A percentile compares a stretch with the other conserved stretches of the same genome.
Conservation (phyloP, 2,797 vertebrate genomes). For the Premnoplex brunnescens region DNA sequence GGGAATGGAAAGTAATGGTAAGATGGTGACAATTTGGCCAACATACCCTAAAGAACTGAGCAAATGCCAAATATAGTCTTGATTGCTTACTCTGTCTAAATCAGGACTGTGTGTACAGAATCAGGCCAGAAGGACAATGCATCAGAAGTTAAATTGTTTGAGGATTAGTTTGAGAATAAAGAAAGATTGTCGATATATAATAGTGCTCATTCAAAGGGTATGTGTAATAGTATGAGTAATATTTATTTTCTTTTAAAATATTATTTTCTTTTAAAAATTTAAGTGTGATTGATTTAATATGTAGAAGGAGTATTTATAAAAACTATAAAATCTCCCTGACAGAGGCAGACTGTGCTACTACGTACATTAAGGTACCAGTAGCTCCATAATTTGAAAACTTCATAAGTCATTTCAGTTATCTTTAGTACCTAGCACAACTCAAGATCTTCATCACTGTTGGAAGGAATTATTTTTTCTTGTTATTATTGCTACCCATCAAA, state of each 20-base stretch:
- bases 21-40: conserved; percentile 41
- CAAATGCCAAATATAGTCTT: conserved; percentile 48
- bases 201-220: neutral
- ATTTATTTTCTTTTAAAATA: neutral
- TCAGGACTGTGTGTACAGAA: conserved; percentile 21
- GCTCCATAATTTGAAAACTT: neutral
- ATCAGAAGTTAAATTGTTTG: neutral
- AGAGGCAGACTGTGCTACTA: neutral
- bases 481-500: neutral
- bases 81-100: conserved; percentile 44
- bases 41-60: neutral
- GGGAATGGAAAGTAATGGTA: conserved; percentile 54
- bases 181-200: neutral
- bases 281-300: neutral
- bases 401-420: neutral
- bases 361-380: neutral
- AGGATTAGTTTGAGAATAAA: neutral
- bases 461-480: neutral
- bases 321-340: neutral
- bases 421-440: neutral
- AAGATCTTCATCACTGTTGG: neutral
- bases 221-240: neutral
- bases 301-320: neutral
- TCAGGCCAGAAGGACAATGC: neutral
- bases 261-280: neutral